Conservation (phyloP, 2,888 invertebrate species). For the Drosophila paranaensis region DNA sequence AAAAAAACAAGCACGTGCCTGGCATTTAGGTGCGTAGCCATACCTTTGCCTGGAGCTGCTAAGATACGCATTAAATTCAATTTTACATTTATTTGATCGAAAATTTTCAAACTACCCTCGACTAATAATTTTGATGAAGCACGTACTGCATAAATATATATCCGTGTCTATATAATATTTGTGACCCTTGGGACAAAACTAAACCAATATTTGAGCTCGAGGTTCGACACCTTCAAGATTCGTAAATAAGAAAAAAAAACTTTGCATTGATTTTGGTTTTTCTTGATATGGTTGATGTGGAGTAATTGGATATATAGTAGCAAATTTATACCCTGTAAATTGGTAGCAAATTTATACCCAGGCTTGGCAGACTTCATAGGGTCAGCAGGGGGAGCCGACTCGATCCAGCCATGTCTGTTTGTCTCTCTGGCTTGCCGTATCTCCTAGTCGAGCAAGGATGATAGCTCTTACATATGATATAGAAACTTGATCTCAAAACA, state of each 20-base stretch:
- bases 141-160: not conserved
- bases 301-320: not conserved
- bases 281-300: not conserved
- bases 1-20: slow-evolving; percentile 3
- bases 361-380: no score
- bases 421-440: no score
- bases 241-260: no score
- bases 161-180: not conserved
- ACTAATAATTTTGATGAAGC: not conserved
- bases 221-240: not conserved
- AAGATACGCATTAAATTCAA: not conserved
- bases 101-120: not conserved
- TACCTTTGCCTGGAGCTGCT: not conserved
- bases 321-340: not conserved
- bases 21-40: not conserved
- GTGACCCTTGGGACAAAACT: not conserved
- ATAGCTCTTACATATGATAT: no score
- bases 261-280: not conserved
- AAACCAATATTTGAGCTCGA: slow-evolving; percentile 1
- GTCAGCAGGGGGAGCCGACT: no score
- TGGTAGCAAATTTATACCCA: no score
- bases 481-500: no score
- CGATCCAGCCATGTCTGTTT: no score
- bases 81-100: not conserved
- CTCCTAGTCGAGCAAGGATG: no score